Percentiles rank a stretch among this genome's conserved stretches.
phyloP scores from a whole-genome alignment of 2,797 vertebrate genomes.

The Sus cebifrons region DNA sequence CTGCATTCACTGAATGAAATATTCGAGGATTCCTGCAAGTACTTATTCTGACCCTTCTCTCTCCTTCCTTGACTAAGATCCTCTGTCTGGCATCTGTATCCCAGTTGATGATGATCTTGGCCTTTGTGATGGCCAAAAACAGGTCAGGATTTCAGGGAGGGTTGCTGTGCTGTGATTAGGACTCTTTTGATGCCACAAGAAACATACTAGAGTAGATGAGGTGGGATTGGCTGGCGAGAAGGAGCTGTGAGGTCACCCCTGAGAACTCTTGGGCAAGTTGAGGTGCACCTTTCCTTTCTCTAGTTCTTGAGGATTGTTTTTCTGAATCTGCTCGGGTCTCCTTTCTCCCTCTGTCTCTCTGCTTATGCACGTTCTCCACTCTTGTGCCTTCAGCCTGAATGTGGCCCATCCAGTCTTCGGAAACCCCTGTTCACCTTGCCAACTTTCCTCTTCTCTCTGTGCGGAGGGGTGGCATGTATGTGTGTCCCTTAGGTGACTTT shows the following conservation, averaged over 20 bases:
- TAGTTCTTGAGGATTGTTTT: not conserved
- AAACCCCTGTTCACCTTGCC: not conserved
- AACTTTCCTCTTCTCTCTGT: not conserved
- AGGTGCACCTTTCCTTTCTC: not conserved
- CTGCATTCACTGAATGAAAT: not conserved
- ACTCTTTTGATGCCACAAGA: not conserved
- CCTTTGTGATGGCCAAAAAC: not conserved
- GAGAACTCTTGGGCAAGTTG: not conserved
- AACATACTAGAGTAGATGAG: not conserved
- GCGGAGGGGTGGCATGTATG: not conserved
- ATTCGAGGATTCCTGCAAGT: not conserved
- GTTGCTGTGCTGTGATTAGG: not conserved
- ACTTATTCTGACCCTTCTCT: not conserved
- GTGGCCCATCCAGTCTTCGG: not conserved
- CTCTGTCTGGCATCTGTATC: not conserved
- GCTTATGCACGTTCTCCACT: not conserved
- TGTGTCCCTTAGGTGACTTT: not conserved
- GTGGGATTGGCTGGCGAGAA: not conserved
- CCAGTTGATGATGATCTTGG: not conserved
- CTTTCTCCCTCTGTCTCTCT: not conserved
- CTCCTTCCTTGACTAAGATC: not conserved
- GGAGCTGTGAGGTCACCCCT: not conserved
- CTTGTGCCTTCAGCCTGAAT: not conserved
- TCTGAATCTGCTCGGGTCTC: not conserved
- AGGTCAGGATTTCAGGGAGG: not conserved